Evolutionary conservation across 2,113 vertebrate genomes (phyloP).

Genomic region (Corvus moneduloides): DNA sequence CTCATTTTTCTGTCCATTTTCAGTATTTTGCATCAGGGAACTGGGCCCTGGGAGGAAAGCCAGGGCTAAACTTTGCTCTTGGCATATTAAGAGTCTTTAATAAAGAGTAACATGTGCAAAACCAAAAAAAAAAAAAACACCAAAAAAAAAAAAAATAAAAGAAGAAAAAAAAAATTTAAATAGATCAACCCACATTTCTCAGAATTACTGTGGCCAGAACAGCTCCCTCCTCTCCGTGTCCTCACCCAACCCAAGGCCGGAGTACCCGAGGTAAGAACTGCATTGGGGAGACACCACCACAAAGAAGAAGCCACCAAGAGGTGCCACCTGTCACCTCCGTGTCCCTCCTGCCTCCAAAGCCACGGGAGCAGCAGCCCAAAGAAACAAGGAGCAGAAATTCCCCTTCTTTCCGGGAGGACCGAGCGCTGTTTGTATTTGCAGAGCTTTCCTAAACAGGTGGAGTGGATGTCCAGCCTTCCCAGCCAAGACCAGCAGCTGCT

Average conservation of each 20-base stretch:
- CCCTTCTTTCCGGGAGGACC: constrained; percentile 52
- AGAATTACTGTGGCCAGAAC: constrained; percentile 68
- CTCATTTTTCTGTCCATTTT: constrained; percentile 1
- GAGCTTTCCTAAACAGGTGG: constrained; percentile 9
- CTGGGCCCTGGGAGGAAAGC: constrained; percentile 20
- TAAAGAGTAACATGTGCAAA: constrained; percentile 78
- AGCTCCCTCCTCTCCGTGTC: constrained; percentile 47
- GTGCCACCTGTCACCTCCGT: constrained; percentile 69
- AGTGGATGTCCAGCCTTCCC: constrained; percentile 36
- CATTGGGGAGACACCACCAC: constrained; percentile 68
- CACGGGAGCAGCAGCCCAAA: constrained; percentile 70
- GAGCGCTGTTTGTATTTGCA: constrained; percentile 5
- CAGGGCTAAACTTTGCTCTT: constrained; percentile 63
- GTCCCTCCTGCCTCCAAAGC: constrained; percentile 70
- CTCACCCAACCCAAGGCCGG: constrained; percentile 32
- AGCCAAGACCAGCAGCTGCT: neutral
- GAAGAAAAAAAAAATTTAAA: constrained; percentile 61
- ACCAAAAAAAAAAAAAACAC: neutral
- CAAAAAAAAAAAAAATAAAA: constrained; percentile 38
- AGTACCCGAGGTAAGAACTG: constrained; percentile 72
- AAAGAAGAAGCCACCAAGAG: constrained; percentile 56
- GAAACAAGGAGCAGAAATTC: constrained; percentile 28
- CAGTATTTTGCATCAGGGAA: neutral
- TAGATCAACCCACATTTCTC: constrained; percentile 72
- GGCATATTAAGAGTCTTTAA: constrained; percentile 70